Evolutionary conservation across 2,888 invertebrate species (phyloP), one percentile per base, ranked within the genome.

Genomic region (Melinaea marsaeus): DNA sequence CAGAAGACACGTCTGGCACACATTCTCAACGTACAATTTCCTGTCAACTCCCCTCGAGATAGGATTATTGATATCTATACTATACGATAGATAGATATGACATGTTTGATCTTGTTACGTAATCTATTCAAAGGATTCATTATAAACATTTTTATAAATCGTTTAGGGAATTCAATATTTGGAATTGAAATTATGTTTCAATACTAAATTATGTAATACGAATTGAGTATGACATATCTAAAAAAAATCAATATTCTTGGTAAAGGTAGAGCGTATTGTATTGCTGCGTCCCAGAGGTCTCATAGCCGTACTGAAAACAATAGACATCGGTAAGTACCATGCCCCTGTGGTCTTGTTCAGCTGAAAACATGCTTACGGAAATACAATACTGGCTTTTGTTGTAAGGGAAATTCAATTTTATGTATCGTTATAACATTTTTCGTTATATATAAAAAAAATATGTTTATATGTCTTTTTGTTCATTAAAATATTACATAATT

Each of bases 1-100:
- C 13, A 85, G 87, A 87, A 88, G 76, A 76, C 78, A 83, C 72
- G 66, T 58, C 72, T 81, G 85, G 78, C 85, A 84, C 72, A 86
- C 81, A 85, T 86, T 82, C 79, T 51, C 51, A 51, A 9, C 32
- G 51, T 51, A 51, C 81, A 87, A 88, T 88, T 87, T 88, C 88
- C 88, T 88, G 85, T 75, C 70, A 65, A 63, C 71, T 70, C 69
- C 65, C 73, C 69, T 71, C 71, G 71, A 73, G 75, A 76, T 78
- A 74, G 63, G 61, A 69, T 67, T 70, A 69, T 69, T 69, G 74
- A 74, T 71, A 71, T 67, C 62, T 62, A 61, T 51, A 65, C 62
- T 60, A 46, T 63, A 45, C 48, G 55, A 55, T 54, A 61, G 57
- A 34, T 61, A 61, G 47, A 42, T 37, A 33, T 13, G 47, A 42